Conservation (phyloP, 2,797 vertebrate species). For the Xenops minutus region DNA sequence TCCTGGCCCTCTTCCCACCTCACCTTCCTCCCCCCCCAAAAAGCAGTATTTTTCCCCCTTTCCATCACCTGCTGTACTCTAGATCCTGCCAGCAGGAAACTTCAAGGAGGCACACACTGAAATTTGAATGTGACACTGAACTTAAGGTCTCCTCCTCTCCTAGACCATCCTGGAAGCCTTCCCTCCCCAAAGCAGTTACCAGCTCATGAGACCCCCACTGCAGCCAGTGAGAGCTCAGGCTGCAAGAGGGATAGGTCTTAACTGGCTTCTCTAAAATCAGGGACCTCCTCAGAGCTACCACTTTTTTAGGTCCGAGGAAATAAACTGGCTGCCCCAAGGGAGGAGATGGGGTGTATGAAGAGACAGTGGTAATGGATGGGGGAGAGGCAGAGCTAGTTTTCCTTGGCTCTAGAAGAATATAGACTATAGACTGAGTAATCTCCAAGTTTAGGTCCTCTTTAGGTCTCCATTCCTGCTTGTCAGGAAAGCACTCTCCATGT, state of each 20-base stretch:
- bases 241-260: neutral
- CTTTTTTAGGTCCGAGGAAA: neutral
- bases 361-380: neutral
- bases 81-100: neutral
- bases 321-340: neutral
- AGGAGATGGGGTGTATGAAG: neutral
- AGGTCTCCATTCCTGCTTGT: neutral
- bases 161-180: neutral
- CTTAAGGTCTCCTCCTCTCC: neutral
- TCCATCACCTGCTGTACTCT: neutral
- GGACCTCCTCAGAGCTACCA: neutral
- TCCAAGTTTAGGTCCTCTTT: neutral
- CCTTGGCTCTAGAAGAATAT: neutral
- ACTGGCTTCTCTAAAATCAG: neutral
- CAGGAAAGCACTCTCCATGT: neutral
- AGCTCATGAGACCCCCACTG: rapidly evolving
- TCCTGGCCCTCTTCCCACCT: neutral
- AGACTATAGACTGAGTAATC: neutral
- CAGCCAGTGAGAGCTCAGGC: neutral
- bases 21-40: rapidly evolving
- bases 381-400: neutral
- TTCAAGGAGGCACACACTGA: neutral
- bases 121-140: neutral
- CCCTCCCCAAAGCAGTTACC: neutral
- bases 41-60: neutral